phyloP scores from a whole-genome alignment of 2,888 invertebrate genomes.

The Dryobotodes eremita region DNA sequence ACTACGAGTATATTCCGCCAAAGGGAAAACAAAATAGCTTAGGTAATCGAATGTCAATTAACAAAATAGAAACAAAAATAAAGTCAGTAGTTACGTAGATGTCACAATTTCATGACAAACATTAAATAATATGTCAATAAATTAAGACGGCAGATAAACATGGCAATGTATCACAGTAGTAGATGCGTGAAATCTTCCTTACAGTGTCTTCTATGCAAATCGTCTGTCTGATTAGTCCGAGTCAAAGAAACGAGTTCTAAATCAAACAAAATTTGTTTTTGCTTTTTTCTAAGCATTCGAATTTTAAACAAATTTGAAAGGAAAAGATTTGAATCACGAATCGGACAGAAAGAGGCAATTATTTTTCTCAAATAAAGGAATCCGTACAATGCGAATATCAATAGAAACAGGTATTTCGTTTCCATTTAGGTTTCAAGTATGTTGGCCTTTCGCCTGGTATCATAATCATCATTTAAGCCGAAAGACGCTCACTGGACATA shows the following conservation, averaged over 20 bases:
- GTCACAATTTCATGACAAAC: too few species aligned
- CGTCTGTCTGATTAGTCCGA: not conserved
- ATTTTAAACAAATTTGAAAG: not conserved
- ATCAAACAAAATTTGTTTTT: not conserved
- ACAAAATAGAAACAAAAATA: too few species aligned
- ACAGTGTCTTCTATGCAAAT: not conserved
- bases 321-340: not conserved
- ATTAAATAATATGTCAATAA: too few species aligned
- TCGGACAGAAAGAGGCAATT: not conserved
- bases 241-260: constrained; percentile 4
- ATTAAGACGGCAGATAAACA: too few species aligned
- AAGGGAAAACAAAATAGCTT: too few species aligned
- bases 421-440: not conserved
- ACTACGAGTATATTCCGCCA: too few species aligned
- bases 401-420: not conserved
- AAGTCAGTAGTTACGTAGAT: too few species aligned
- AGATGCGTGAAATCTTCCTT: constrained; percentile 1
- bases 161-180: too few species aligned
- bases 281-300: not conserved
- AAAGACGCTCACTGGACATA: not conserved
- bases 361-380: not conserved
- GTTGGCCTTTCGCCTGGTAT: not conserved
- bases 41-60: too few species aligned
- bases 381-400: not conserved
- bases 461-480: not conserved